Evolutionary conservation across 2,888 invertebrate genomes (phyloP).

Genomic region (Odontocerum albicorne): DNA sequence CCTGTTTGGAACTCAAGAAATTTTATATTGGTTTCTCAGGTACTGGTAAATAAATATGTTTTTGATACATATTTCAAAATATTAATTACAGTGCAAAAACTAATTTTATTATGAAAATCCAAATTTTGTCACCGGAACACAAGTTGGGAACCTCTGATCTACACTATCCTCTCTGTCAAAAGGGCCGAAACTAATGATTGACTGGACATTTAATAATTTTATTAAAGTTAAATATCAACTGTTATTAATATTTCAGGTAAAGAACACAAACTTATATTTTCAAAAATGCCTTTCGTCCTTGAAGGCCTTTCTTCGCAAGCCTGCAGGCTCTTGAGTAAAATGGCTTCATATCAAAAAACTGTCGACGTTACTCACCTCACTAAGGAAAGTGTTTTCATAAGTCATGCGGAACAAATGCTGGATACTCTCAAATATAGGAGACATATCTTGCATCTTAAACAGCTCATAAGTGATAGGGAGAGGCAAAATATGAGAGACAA

Average conservation of each 20-base stretch:
- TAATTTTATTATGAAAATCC: no score
- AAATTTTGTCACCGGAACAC: no score
- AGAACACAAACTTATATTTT: conserved; percentile 37
- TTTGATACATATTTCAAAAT: no score
- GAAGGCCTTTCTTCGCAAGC: conserved; percentile 48
- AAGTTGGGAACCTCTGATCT: no score
- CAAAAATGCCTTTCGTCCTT: conserved; percentile 39
- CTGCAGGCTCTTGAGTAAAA: conserved; percentile 43
- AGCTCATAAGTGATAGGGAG: conserved; percentile 47
- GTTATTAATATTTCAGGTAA: conserved; percentile 27
- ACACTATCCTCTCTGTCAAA: no score
- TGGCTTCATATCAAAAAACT: conserved; percentile 41
- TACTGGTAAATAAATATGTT: no score
- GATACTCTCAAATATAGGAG: conserved; percentile 48
- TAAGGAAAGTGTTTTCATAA: conserved; percentile 44
- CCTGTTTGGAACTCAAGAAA: no score
- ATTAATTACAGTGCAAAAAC: no score
- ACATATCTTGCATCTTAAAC: conserved; percentile 47
- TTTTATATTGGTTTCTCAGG: no score
- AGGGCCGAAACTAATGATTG: no score
- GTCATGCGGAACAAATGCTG: conserved; percentile 42
- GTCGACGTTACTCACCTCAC: conserved; percentile 44
- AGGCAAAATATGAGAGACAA: conserved; percentile 48
- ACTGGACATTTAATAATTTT: no score
- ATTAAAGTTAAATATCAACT: no score